Evolutionary conservation across 1,140 invertebrate species (phyloP).

Genomic region (Apis laboriosa): DNA sequence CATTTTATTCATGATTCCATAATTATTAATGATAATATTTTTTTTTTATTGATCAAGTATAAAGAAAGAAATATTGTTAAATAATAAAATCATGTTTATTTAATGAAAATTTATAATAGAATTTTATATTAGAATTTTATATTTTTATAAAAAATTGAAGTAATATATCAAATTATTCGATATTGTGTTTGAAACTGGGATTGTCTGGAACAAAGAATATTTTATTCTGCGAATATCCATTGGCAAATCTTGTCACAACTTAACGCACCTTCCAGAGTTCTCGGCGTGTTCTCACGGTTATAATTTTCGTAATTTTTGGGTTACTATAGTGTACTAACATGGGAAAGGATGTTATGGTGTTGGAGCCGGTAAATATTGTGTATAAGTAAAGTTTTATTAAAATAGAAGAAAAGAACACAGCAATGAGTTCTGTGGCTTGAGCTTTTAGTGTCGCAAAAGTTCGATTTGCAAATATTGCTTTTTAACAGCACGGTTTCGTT

Average conservation of each 20-base stretch:
- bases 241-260: constrained; percentile 81
- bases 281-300: constrained; percentile 68
- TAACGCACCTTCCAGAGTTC: constrained; percentile 82
- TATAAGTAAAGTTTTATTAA: constrained; percentile 16
- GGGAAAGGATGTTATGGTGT: constrained; percentile 46
- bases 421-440: constrained; percentile 53
- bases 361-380: constrained; percentile 47
- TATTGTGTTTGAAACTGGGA: constrained; percentile 28
- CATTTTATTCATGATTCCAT: neutral
- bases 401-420: constrained; percentile 33
- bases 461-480: constrained; percentile 42
- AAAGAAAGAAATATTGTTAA: neutral
- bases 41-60: neutral
- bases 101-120: neutral
- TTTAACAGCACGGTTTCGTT: constrained; percentile 53
- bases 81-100: neutral
- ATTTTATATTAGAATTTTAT: too few relatives aligned
- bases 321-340: constrained; percentile 57
- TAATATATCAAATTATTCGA: neutral
- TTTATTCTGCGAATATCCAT: constrained; percentile 58
- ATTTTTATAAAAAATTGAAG: neutral
- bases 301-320: constrained; percentile 33
- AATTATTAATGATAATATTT: neutral
- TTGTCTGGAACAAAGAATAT: constrained; percentile 37
- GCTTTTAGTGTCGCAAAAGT: constrained; percentile 55